Base-by-base conservation (phyloP, 1,140 invertebrate genomes). In the Papilio xuthus region DNA sequence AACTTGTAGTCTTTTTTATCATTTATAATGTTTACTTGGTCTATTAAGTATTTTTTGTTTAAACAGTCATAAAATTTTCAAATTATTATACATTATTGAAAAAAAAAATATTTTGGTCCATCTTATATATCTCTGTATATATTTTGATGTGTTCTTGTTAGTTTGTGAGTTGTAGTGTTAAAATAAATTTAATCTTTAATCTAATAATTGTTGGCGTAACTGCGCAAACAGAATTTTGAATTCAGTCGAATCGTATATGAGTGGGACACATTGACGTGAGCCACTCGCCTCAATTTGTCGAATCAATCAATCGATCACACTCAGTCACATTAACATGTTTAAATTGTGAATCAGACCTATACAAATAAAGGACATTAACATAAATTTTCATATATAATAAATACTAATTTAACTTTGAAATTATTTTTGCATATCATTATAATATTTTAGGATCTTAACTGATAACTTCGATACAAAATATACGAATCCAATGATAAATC, bases 101-200 rank as follows among this genome's bases (percentile, higher is more conserved):
- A 37, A 6, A 37, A 37, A 37, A 6, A 37, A 37, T 6, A 37
- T 3, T 6, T 6, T 37, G 4, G 32, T 0, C 32, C 7, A 37
- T 37, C 32, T 37, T 37, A 37, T 1, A 47, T n/a, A 47, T 47
- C 4, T n/a, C n/a, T n/a, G n/a, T n/a, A n/a, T n/a, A 15, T 2
- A 10, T 10, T 23, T 60, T 26, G 4, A 60, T 13, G 23, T 60
- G 26, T 26, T 60, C 56, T 1, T 26, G 23, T 60, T 9, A 26
- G 7, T 56, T n/a, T 56, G 20, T 10, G 23, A 23, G 6, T n/a
- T 53, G 9, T 60, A 67, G 60, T 67, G 26, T 28, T 12, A 23
- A 67, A 67, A 67, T 67, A 28, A 26, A 67, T 28, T 67, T 26
- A 12, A 60, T 26, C 23, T 60, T 60, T 60, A 60, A 60, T 60